A percentile compares a stretch with the other conserved stretches of the same genome.
phyloP scores from a whole-genome alignment of 2,113 vertebrate genomes.

The Malurus melanocephalus region DNA sequence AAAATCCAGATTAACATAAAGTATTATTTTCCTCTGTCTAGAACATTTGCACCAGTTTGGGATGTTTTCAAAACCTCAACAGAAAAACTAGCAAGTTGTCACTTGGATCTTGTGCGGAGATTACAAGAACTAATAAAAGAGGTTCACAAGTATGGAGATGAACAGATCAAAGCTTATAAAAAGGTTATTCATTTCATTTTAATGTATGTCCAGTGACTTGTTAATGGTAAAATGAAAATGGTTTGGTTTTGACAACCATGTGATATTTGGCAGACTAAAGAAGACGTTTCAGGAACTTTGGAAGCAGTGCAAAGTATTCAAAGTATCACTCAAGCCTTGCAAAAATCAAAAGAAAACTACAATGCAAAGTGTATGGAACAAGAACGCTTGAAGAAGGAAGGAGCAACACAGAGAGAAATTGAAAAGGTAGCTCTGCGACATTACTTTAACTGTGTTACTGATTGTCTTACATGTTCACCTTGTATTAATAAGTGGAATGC shows the following conservation, averaged over 20 bases:
- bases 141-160: constrained; percentile 95
- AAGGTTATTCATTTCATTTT: constrained; percentile 77
- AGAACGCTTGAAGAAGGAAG: constrained; percentile 94
- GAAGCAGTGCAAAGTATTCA: constrained; percentile 96
- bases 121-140: constrained; percentile 96
- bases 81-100: constrained; percentile 91
- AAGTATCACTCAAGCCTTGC: constrained; percentile 88
- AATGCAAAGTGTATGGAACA: constrained; percentile 90
- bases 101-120: constrained; percentile 92
- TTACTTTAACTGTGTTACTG: background rate
- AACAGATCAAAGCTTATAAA: constrained; percentile 95
- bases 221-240: background rate
- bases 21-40: constrained; percentile 47
- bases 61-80: constrained; percentile 94
- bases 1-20: background rate
- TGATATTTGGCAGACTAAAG: constrained; percentile 86
- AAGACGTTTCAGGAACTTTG: constrained; percentile 92
- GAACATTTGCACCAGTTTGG: constrained; percentile 95
- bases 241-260: constrained; percentile 39
- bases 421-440: constrained; percentile 84
- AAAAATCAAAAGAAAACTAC: constrained; percentile 96
- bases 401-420: constrained; percentile 91
- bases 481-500: background rate
- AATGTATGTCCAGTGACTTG: background rate
- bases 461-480: background rate